Conservation (phyloP, 2,888 invertebrate genomes). For the Mesorhabditis spiculigera region DNA sequence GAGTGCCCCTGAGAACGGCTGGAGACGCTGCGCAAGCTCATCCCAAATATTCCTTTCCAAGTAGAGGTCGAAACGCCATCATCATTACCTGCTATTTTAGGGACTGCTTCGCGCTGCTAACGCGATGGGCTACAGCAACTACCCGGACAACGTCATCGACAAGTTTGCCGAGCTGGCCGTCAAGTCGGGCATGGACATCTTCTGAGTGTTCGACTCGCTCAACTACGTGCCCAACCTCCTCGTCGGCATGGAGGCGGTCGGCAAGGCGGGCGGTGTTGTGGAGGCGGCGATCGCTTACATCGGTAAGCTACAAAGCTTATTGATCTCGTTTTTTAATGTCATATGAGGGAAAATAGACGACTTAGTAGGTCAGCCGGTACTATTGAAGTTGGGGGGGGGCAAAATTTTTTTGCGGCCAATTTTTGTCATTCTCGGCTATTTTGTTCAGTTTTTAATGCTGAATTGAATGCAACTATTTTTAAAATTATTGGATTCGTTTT, state of each 20-base stretch:
- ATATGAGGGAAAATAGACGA: too few relatives aligned
- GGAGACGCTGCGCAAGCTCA: conserved; percentile 79
- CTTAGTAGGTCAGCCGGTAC: too few relatives aligned
- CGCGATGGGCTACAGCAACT: conserved; percentile 97
- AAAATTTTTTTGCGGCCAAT: too few relatives aligned
- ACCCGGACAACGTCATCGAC: conserved; percentile 96
- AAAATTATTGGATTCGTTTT: too few relatives aligned
- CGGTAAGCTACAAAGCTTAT: conserved; percentile 64
- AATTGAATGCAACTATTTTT: too few relatives aligned
- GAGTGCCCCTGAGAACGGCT: conserved; percentile 98
- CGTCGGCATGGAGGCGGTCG: conserved; percentile 93
- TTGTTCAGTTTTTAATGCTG: too few relatives aligned
- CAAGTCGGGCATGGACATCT: conserved; percentile 94
- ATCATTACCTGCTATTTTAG: conserved; percentile 29
- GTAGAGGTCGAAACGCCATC: neutral
- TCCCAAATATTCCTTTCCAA: conserved; percentile 85
- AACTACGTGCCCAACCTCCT: conserved; percentile 95
- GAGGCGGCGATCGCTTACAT: conserved; percentile 39
- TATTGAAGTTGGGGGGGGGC: too few relatives aligned
- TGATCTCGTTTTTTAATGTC: too few relatives aligned
- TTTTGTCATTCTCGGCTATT: too few relatives aligned
- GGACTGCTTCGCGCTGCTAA: conserved; percentile 97
- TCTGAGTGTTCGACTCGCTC: conserved; percentile 94
- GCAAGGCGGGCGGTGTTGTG: conserved; percentile 63
- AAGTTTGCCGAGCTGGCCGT: conserved; percentile 90